phyloP scores from a whole-genome alignment of 2,797 vertebrate genomes.

The Pangasius djambal region DNA sequence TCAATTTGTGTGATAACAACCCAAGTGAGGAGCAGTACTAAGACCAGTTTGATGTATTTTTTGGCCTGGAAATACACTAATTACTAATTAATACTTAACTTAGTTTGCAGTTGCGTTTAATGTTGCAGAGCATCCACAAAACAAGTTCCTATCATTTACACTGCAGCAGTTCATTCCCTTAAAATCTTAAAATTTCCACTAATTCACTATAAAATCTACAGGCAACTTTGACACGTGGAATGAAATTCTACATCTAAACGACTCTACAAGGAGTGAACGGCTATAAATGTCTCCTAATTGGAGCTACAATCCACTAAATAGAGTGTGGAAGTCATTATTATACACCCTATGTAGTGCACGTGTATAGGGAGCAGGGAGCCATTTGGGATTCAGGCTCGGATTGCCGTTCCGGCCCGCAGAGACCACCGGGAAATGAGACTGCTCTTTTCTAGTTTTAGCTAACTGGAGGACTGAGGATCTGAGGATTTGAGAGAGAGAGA shows the following conservation, averaged over 20 bases:
- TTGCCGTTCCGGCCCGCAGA: background rate
- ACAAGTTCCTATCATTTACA: background rate
- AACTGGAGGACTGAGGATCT: background rate
- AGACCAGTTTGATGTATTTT: background rate
- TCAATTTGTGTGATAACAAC: too few species aligned
- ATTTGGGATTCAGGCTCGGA: conserved; percentile 7
- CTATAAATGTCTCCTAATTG: conserved; percentile 30
- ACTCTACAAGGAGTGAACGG: background rate
- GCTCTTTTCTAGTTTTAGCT: conserved; percentile 23
- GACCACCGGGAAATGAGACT: conserved; percentile 28
- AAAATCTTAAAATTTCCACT: background rate
- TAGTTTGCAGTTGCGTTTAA: background rate
- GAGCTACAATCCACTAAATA: background rate
- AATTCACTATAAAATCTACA: background rate
- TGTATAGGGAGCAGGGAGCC: conserved; percentile 25
- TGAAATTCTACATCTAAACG: background rate
- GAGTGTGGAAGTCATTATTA: conserved; percentile 19
- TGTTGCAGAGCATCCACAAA: background rate
- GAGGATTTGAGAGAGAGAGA: background rate
- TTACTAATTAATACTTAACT: background rate
- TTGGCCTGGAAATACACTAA: background rate
- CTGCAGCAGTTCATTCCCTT: background rate
- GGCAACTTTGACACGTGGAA: background rate
- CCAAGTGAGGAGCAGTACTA: background rate
- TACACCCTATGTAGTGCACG: conserved; percentile 30